phyloP scores from a whole-genome alignment of 2,113 vertebrate species.

The Antigone vipio region DNA sequence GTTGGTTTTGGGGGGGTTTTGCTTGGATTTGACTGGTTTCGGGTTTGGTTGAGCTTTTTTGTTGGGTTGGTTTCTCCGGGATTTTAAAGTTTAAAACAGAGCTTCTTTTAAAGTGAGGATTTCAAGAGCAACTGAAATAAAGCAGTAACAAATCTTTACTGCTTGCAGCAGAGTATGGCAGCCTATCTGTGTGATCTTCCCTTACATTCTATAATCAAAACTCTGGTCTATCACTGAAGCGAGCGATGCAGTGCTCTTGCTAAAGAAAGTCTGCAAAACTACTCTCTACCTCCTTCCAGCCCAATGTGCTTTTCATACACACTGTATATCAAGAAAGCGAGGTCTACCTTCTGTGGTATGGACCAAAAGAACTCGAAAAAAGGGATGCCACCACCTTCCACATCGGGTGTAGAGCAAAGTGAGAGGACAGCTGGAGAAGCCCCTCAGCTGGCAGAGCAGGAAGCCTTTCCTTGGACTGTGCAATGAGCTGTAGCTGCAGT shows the following conservation, averaged over 20 bases:
- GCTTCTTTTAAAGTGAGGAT: not conserved
- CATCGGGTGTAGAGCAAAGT: not conserved
- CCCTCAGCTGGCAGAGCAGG: not conserved
- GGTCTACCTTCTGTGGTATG: no score
- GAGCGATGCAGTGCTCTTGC: not conserved
- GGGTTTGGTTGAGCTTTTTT: not conserved
- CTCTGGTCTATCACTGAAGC: no score
- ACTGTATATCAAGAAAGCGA: accelerated
- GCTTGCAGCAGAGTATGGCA: not conserved
- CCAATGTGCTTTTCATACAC: accelerated
- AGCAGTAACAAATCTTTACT: not conserved
- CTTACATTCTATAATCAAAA: not conserved
- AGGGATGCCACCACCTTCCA: not conserved
- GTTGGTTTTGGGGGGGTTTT: not conserved
- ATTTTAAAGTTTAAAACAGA: not conserved
- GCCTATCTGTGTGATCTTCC: not conserved
- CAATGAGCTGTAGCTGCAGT: accelerated
- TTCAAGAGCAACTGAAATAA: not conserved
- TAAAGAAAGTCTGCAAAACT: not conserved
- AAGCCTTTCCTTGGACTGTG: not conserved
- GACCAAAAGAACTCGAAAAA: not conserved
- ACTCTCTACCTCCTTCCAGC: not conserved
- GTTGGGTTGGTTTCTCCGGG: no score
- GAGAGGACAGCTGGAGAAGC: not conserved
- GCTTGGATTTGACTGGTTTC: not conserved